phyloP scores from a whole-genome alignment of 2,113 vertebrate species.

The Aythya baeri region DNA sequence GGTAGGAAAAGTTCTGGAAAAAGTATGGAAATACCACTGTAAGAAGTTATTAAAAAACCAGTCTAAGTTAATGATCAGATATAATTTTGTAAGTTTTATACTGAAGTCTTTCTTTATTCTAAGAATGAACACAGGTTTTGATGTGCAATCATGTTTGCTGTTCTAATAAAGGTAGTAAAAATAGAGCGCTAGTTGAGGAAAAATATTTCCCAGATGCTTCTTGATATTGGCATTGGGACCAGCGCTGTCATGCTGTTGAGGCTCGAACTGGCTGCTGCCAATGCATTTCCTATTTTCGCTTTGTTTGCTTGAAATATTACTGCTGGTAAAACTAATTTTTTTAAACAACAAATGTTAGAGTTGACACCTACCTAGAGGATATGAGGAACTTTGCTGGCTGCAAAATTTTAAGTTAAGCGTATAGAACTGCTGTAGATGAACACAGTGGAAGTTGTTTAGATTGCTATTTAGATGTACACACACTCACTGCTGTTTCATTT shows the following conservation, averaged over 20 bases:
- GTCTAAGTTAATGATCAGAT: not conserved
- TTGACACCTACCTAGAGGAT: not conserved
- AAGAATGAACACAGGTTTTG: not conserved
- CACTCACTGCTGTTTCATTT: no score
- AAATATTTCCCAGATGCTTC: not conserved
- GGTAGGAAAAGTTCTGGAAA: slow-evolving; percentile 76
- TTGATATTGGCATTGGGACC: not conserved
- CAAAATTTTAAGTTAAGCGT: not conserved
- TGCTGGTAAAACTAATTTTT: not conserved
- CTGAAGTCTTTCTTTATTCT: not conserved
- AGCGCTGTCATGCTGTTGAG: not conserved
- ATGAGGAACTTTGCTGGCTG: not conserved
- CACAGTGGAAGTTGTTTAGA: not conserved
- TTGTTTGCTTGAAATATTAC: not conserved
- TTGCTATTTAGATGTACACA: no score
- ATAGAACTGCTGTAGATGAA: not conserved
- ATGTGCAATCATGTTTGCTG: not conserved
- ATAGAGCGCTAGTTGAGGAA: not conserved
- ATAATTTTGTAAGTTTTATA: not conserved
- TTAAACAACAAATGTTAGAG: no score
- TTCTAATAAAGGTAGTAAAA: not conserved
- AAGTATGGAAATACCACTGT: not conserved
- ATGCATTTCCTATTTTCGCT: not conserved
- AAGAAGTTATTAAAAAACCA: not conserved
- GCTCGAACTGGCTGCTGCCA: not conserved